phyloP scores from a whole-genome alignment of 2,113 vertebrate species.

The Orthonyx spaldingii region DNA sequence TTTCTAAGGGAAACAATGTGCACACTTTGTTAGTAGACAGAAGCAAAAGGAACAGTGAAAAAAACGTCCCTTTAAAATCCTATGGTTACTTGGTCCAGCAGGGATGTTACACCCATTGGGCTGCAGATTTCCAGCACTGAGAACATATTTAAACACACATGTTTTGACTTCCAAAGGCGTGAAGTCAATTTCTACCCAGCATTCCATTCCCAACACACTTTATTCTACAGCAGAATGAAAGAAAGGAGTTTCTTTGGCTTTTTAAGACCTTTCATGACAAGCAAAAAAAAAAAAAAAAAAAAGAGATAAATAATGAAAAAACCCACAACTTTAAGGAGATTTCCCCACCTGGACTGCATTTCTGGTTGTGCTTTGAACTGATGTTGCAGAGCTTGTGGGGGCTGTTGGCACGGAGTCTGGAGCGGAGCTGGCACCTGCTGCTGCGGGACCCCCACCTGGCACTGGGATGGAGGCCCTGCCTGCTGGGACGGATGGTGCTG shows the following conservation, averaged over 20 bases:
- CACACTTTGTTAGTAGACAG: not conserved
- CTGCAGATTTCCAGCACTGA: not conserved
- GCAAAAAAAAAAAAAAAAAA: not conserved
- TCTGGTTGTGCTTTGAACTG: conserved; percentile 86
- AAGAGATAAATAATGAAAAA: not conserved
- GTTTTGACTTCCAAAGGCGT: not conserved
- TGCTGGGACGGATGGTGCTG: conserved; percentile 67
- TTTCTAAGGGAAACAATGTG: not conserved
- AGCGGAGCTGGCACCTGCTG: conserved; percentile 61
- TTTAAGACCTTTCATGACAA: not conserved
- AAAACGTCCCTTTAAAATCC: not conserved
- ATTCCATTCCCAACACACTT: not conserved
- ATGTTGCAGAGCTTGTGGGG: conserved; percentile 62
- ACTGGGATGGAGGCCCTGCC: conserved; percentile 57
- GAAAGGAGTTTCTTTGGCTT: not conserved
- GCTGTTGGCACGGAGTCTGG: conserved; percentile 73
- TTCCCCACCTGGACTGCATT: conserved; percentile 93
- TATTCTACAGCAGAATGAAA: not conserved
- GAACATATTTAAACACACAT: not conserved
- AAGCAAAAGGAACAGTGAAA: not conserved
- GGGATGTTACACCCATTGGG: not conserved
- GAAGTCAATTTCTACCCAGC: not conserved
- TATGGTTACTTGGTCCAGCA: not conserved
- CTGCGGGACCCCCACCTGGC: conserved; percentile 59
- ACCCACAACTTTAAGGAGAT: fast-evolving